Conservation (phyloP, 2,113 vertebrate genomes). For the Castor canadensis region DNA sequence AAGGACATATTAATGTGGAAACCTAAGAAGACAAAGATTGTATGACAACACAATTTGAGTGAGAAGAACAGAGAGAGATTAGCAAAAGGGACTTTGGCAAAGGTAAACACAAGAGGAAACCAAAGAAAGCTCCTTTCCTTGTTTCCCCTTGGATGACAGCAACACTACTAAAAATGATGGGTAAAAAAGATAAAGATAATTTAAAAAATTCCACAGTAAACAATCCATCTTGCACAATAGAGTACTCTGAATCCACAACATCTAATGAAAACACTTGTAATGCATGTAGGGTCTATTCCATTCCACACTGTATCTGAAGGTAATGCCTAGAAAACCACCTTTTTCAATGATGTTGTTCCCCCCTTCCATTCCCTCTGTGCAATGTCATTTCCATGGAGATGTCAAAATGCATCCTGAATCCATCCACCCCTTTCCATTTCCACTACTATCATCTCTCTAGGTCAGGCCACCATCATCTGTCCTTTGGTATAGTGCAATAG, state of each 20-base stretch:
- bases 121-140: not conserved
- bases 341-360: not conserved
- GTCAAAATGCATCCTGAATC: not conserved
- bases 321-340: not conserved
- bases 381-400: not conserved
- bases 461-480: not conserved
- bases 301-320: not conserved
- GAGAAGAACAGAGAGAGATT: not conserved
- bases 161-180: not conserved
- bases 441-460: not conserved
- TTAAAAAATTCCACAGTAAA: not conserved
- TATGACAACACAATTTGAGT: not conserved
- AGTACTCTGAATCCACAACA: conserved; percentile 20
- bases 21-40: not conserved
- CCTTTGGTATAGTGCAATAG: not conserved
- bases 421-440: not conserved
- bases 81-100: not conserved
- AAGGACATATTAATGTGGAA: not conserved
- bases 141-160: conserved; percentile 19
- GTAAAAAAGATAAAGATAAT: not conserved
- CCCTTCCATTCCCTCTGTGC: not conserved
- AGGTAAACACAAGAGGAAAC: conserved; percentile 17
- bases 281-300: not conserved
- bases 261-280: not conserved
- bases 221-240: not conserved